Evolutionary conservation across 2,888 invertebrate genomes (phyloP).

Genomic region (Pimpla rufipes): DNA sequence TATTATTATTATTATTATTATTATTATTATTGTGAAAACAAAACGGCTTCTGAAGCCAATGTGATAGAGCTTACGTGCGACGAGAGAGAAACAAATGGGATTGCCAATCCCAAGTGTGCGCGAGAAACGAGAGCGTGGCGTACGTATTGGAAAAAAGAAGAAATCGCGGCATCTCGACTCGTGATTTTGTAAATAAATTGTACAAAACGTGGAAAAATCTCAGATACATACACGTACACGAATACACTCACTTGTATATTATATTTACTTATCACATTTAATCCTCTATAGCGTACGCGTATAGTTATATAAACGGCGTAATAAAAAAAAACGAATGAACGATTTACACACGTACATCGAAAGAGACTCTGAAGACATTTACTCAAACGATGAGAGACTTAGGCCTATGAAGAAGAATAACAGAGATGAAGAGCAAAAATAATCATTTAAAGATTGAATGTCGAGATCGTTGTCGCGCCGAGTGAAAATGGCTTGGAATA

Average conservation of each 20-base stretch:
- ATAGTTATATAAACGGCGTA: slow-evolving; percentile 71
- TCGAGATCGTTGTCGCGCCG: slow-evolving; percentile 42
- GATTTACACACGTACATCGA: slow-evolving; percentile 60
- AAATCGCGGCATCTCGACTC: slow-evolving; percentile 52
- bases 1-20: slow-evolving; percentile 70
- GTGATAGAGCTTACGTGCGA: slow-evolving; percentile 85
- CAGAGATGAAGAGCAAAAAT: slow-evolving; percentile 58
- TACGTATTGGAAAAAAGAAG: slow-evolving; percentile 49
- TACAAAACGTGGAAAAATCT: slow-evolving; percentile 64
- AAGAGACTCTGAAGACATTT: slow-evolving; percentile 48
- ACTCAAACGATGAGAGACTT: slow-evolving; percentile 61
- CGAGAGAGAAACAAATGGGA: slow-evolving; percentile 75
- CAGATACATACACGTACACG: slow-evolving; percentile 69
- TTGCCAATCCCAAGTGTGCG: slow-evolving; percentile 65
- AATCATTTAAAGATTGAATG: slow-evolving; percentile 61
- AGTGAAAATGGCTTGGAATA: slow-evolving; percentile 14
- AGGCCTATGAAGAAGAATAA: slow-evolving; percentile 46
- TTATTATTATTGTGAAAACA: slow-evolving; percentile 75
- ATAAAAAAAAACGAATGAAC: slow-evolving; percentile 56
- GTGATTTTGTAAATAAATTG: slow-evolving; percentile 70
- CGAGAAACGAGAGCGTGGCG: slow-evolving; percentile 66
- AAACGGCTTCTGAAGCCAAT: slow-evolving; percentile 85
- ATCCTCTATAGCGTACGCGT: slow-evolving; percentile 81
- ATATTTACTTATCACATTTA: slow-evolving; percentile 83
- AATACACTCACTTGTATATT: slow-evolving; percentile 80